These are phyloP conservation scores for Cheilosia impressa DNA, from an alignment of 2,888 invertebrate genomes.

Conservation along the genomic window DNA sequence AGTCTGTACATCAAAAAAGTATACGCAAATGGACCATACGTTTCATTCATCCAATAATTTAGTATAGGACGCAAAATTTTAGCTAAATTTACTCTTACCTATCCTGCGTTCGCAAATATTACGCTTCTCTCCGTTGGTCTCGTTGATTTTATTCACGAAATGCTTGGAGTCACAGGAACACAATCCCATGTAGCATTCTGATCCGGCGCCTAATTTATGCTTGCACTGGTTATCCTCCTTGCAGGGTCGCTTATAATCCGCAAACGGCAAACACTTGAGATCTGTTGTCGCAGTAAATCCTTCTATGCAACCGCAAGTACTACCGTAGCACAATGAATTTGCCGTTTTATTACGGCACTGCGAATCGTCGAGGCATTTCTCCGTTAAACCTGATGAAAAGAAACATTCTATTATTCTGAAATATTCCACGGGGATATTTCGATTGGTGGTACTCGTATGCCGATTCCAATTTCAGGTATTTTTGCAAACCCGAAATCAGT, in stretches of 20 bases:
- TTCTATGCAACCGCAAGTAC: slow-evolving; percentile 75
- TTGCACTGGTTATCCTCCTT: slow-evolving; percentile 76
- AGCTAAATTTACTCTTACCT: slow-evolving; percentile 35
- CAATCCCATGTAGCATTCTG: slow-evolving; percentile 71
- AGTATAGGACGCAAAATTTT: background rate
- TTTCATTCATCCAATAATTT: background rate
- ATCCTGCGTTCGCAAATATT: slow-evolving; percentile 57
- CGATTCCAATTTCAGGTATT: background rate
- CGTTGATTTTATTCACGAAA: slow-evolving; percentile 41
- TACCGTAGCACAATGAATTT: slow-evolving; percentile 63
- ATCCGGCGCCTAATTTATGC: slow-evolving; percentile 76
- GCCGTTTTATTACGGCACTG: slow-evolving; percentile 77
- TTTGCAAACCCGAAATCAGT: background rate
- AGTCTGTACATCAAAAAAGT: too few relatives aligned
- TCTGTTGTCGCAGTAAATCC: slow-evolving; percentile 69
- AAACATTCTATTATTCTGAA: background rate
- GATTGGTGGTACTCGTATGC: background rate
- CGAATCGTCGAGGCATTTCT: slow-evolving; percentile 46
- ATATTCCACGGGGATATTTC: too few relatives aligned
- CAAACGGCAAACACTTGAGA: slow-evolving; percentile 71
- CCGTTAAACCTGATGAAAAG: slow-evolving; percentile 37
- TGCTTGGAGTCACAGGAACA: slow-evolving; percentile 78
- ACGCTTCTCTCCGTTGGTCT: slow-evolving; percentile 32
- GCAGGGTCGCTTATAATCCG: slow-evolving; percentile 75
- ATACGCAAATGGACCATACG: too few relatives aligned